These are phyloP conservation scores for Hippocampus zosterae DNA, from an alignment of 2,113 vertebrate species.

Conservation along the genomic window DNA sequence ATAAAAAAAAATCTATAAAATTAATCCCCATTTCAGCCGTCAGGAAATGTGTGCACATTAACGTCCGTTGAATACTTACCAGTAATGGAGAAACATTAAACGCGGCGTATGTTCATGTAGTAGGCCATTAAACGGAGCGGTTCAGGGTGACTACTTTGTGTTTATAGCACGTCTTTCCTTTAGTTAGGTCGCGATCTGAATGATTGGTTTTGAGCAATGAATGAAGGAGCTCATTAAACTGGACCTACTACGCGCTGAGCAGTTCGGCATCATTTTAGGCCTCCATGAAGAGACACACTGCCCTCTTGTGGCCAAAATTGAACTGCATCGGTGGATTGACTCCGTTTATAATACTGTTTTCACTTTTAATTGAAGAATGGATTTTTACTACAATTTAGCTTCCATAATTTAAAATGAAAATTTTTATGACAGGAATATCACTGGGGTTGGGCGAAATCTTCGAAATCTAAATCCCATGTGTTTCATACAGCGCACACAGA, in stretches of 20 bases:
- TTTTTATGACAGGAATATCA: neutral
- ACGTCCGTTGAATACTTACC: conserved; percentile 20
- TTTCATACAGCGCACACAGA: no score
- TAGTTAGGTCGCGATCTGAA: conserved; percentile 16
- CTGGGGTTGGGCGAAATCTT: neutral
- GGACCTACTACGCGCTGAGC: conserved; percentile 10
- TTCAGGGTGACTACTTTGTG: conserved; percentile 24
- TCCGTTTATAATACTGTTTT: neutral
- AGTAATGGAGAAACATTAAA: conserved; percentile 42
- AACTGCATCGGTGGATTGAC: neutral
- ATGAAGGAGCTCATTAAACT: conserved; percentile 44
- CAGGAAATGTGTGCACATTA: neutral
- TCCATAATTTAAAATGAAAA: neutral
- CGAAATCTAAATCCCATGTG: no score
- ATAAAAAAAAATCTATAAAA: neutral
- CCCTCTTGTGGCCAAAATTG: conserved; percentile 25
- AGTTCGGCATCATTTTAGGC: neutral
- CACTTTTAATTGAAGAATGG: neutral
- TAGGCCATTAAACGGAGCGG: conserved; percentile 35
- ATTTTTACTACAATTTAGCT: neutral
- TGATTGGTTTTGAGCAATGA: conserved; percentile 33
- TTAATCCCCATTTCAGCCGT: neutral
- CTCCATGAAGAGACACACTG: conserved; percentile 18
- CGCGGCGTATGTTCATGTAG: conserved; percentile 20
- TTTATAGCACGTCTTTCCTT: conserved; percentile 24